These are phyloP conservation scores for Pandemis cinnamomeana DNA, from an alignment of 2,888 invertebrate genomes.

Conservation along the genomic window DNA sequence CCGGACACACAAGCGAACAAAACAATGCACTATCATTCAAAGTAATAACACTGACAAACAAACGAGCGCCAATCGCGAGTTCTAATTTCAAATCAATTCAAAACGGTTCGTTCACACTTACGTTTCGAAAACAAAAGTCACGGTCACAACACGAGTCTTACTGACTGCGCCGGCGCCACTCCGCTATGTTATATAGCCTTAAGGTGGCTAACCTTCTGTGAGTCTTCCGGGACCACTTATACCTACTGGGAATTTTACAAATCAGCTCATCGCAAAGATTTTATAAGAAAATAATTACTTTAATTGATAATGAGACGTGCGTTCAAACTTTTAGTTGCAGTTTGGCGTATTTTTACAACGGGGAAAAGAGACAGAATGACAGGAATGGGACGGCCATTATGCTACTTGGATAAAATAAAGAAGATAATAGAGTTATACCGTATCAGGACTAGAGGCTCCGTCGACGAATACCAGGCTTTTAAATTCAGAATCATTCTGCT, in stretches of 20 bases:
- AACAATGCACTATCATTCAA: neutral
- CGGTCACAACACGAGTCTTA: slow-evolving; percentile 59
- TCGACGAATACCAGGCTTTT: no score
- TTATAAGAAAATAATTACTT: slow-evolving; percentile 31
- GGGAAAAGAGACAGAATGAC: no score
- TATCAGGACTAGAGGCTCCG: no score
- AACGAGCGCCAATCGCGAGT: slow-evolving; percentile 16
- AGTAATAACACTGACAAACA: slow-evolving; percentile 10
- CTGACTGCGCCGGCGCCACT: slow-evolving; percentile 70
- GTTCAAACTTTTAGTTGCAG: neutral
- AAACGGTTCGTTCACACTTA: slow-evolving; percentile 53
- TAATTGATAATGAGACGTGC: neutral
- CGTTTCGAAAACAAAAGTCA: slow-evolving; percentile 56
- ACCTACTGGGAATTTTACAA: slow-evolving; percentile 47
- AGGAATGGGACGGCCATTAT: no score
- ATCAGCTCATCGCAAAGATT: slow-evolving; percentile 36
- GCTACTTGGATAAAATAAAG: no score
- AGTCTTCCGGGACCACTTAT: slow-evolving; percentile 69
- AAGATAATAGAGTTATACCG: no score
- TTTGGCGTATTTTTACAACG: no score
- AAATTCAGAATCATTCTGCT: no score
- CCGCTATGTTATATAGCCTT: slow-evolving; percentile 69
- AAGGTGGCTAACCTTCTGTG: slow-evolving; percentile 67
- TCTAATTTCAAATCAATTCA: slow-evolving; percentile 19
- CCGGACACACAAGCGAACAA: neutral